A percentile compares a stretch with the other conserved stretches of the same genome.
These are phyloP conservation scores for Cephus nigrinus DNA, from an alignment of 2,888 invertebrate species.

Conservation along the genomic window DNA sequence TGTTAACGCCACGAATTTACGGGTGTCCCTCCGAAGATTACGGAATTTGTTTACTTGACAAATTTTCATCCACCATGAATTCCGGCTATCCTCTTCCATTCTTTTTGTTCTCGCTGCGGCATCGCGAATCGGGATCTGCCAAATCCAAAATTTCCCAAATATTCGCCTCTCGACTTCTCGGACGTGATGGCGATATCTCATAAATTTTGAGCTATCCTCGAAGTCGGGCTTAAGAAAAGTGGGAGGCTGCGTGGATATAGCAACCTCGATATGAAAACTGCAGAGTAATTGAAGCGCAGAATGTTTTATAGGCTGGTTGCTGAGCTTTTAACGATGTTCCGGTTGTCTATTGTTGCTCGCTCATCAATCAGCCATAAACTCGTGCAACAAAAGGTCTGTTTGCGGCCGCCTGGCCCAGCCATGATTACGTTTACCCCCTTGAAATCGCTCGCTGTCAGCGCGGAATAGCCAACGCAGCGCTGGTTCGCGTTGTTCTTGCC, in stretches of 20 bases:
- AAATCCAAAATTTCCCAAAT: neutral
- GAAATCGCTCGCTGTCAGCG: conserved; percentile 1
- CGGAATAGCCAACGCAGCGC: neutral
- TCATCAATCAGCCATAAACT: conserved; percentile 31
- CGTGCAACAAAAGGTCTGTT: conserved; percentile 24
- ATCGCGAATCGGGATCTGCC: neutral
- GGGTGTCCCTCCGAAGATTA: conserved; percentile 14
- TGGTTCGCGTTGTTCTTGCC: neutral
- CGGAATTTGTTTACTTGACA: conserved; percentile 17
- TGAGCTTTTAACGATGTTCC: conserved; percentile 25
- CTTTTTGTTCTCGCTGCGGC: neutral
- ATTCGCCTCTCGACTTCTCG: neutral
- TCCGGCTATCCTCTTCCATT: neutral
- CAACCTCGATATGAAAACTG: neutral
- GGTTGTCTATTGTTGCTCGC: conserved; percentile 24
- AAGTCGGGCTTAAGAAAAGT: neutral
- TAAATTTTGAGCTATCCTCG: neutral
- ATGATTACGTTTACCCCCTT: conserved; percentile 21
- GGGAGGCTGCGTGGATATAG: neutral
- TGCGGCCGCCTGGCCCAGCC: conserved; percentile 10
- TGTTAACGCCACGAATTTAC: conserved; percentile 19
- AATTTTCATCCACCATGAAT: neutral
- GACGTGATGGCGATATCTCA: neutral
- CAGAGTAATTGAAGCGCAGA: conserved; percentile 18
- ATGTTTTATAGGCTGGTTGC: conserved; percentile 19